Conservation (phyloP, 1,140 invertebrate species). For the Aphelinus certus region DNA sequence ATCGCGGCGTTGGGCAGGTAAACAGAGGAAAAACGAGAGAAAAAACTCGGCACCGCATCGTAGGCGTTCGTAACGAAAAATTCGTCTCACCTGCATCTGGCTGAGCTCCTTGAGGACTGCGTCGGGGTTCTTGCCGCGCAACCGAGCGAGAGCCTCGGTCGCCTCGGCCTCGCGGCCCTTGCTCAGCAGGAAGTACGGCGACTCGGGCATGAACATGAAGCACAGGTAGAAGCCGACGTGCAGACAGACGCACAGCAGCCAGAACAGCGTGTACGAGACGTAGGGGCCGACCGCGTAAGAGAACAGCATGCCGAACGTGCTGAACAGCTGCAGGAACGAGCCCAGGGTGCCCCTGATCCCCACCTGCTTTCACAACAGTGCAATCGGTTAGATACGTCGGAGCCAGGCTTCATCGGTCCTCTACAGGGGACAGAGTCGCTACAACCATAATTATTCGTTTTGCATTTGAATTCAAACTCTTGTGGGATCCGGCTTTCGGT, state of each 20-base stretch:
- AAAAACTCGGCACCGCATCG: too few species aligned
- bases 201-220: constrained; percentile 83
- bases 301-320: constrained; percentile 79
- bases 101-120: constrained; percentile 22
- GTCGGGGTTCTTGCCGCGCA: constrained; percentile 66
- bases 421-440: constrained; percentile 9
- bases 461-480: too few species aligned
- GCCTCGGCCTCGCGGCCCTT: constrained; percentile 71
- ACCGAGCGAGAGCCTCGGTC: constrained; percentile 69
- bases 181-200: constrained; percentile 76
- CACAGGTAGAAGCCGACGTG: constrained; percentile 73
- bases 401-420: background rate
- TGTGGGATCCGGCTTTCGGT: too few species aligned
- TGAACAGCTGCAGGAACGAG: constrained; percentile 82
- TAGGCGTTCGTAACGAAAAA: too few species aligned
- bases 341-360: constrained; percentile 80
- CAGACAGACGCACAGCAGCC: constrained; percentile 71
- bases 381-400: background rate
- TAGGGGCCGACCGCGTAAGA: constrained; percentile 81
- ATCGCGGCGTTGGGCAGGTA: too few species aligned
- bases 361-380: constrained; percentile 58
- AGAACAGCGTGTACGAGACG: constrained; percentile 73
- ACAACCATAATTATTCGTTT: too few species aligned
- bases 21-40: too few species aligned
- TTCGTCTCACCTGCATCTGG: constrained; percentile 19